A percentile compares a stretch with the other conserved stretches of the same genome.
Evolutionary conservation across 2,888 invertebrate species (phyloP).

Genomic region (Oligia latruncula): DNA sequence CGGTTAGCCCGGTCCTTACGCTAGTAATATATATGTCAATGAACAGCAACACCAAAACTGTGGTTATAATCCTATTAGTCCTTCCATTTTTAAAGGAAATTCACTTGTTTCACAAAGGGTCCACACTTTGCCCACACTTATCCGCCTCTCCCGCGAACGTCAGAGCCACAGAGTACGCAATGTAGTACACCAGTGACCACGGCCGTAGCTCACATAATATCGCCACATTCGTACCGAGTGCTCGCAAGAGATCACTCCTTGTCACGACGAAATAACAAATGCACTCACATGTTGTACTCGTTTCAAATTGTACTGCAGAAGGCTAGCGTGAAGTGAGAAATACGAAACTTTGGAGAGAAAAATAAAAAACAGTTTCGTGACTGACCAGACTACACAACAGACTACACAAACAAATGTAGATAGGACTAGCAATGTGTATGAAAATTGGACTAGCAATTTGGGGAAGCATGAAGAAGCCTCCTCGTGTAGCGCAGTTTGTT

Average conservation of each 20-base stretch:
- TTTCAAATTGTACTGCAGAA: constrained; percentile 33
- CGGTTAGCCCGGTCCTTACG: too few relatives aligned
- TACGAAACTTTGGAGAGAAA: constrained; percentile 1
- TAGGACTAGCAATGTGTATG: not conserved
- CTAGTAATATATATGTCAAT: too few relatives aligned
- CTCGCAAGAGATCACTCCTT: constrained; percentile 34
- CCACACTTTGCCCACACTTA: not conserved
- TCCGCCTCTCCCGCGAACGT: constrained; percentile 9
- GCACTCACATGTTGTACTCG: constrained; percentile 39
- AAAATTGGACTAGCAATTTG: too few relatives aligned
- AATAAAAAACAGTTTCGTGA: not conserved
- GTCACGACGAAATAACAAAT: constrained; percentile 51
- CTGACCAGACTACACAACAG: not conserved
- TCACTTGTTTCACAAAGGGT: not conserved
- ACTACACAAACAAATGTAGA: not conserved
- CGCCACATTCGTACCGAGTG: constrained; percentile 40
- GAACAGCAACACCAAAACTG: not conserved
- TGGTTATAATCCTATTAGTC: not conserved
- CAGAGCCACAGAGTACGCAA: constrained; percentile 24
- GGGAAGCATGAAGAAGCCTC: too few relatives aligned
- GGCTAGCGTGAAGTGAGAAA: constrained; percentile 4
- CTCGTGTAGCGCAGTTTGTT: too few relatives aligned
- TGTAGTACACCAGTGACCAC: constrained; percentile 42
- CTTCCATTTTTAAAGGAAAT: not conserved
- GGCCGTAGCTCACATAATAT: constrained; percentile 38